These are phyloP conservation scores for Agriopis marginaria DNA, from an alignment of 2,888 invertebrate species.

Conservation along the genomic window DNA sequence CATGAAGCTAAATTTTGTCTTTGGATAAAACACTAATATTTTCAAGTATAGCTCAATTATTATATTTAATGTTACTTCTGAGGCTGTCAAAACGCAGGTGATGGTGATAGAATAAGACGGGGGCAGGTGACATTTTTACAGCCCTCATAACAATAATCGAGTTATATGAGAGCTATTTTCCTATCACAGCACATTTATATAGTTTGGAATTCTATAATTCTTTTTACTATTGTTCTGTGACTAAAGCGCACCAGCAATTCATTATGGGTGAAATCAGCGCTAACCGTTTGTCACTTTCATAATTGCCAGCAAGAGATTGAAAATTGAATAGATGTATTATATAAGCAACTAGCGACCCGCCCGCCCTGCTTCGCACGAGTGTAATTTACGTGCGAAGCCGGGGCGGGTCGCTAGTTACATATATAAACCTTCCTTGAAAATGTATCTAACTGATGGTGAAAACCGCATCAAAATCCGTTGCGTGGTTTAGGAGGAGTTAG, in stretches of 20 bases:
- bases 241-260: conserved; percentile 18
- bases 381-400: too few relatives aligned
- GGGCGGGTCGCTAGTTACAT: too few relatives aligned
- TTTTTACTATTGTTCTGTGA: conserved; percentile 20
- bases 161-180: conserved; percentile 33
- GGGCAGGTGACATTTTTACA: neutral
- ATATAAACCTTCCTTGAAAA: too few relatives aligned
- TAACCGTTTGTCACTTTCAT: conserved; percentile 25
- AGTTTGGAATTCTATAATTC: conserved; percentile 21
- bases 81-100: neutral
- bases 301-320: conserved; percentile 5
- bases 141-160: neutral
- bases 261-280: conserved; percentile 25
- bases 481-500: too few relatives aligned
- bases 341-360: too few relatives aligned
- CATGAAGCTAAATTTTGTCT: conserved; percentile 4
- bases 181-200: conserved; percentile 28
- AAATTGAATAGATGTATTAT: neutral
- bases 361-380: too few relatives aligned
- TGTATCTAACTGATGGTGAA: too few relatives aligned
- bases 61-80: neutral
- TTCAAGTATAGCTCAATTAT: conserved; percentile 1
- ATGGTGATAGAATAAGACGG: neutral
- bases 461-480: too few relatives aligned
- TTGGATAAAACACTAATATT: neutral